Evolutionary conservation across 2,113 vertebrate species (phyloP), one percentile per base, ranked within the genome.

Genomic region (Plecturocebus donacophilus): DNA sequence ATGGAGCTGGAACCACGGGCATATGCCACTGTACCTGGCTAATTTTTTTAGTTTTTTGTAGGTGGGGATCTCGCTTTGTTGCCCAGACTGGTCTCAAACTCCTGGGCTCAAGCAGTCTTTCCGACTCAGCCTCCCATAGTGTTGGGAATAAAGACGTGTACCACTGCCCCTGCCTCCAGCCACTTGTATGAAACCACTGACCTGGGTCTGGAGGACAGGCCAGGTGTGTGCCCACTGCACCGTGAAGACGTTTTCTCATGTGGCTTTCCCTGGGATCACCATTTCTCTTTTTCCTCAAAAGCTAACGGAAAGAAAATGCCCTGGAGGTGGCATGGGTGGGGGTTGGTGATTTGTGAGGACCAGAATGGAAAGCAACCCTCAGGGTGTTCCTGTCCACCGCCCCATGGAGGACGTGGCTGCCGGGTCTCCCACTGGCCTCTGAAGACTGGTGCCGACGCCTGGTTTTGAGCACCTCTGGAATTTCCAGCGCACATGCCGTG

Each of bases 401-500:
- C 6, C 16, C 32, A 1, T 19, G 2, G 14, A 68, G 66, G n/a
- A 32, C n/a, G 16, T 19, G 13, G 12, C 23, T 13, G 30, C 30
- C 32, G 27, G 77, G 20, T 13, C 64, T 8, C 38, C 20, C 7
- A 1, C 8, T 11, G 42, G n/a, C 13, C 56, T 58, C 61, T 2
- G 3, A 9, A 75, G 70, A 17, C 12, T 49, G 45, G 7, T 14
- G 0, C 66, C 47, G 47, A 17, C 19, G 0, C 42, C 64, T 45
- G 85, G 42, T 40, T 73, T 83, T 1, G 0, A 42, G 38, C 30
- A 19, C n/a, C 32, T 32, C 19, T 13, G 52, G 20, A 38, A 9
- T 42, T 42, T 71, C 42, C 2, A 2, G 52, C 6, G 9, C 70
- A 35, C 7, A 9, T 45, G 17, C 5, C 66, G 20, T 0, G 0